Conservation (phyloP, 2,888 invertebrate genomes). For the Himalopsyche tibetana region DNA sequence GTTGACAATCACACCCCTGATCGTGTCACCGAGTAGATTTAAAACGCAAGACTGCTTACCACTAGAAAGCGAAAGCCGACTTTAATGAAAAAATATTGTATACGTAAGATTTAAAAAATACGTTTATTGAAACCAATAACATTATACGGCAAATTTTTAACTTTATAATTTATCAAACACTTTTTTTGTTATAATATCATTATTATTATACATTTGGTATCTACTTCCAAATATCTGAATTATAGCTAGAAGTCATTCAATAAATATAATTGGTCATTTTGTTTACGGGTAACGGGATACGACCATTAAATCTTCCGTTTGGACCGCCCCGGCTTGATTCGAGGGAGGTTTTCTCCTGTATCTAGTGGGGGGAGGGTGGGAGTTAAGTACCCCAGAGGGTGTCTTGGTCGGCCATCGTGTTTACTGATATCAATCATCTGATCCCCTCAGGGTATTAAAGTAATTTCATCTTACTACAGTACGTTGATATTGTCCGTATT, state of each 20-base stretch:
- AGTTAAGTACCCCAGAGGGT: slow-evolving; percentile 21
- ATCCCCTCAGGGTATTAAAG: slow-evolving; percentile 62
- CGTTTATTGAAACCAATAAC: too few relatives aligned
- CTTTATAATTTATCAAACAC: too few relatives aligned
- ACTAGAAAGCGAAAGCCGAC: too few relatives aligned
- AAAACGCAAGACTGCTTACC: too few relatives aligned
- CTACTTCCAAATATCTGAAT: slow-evolving; percentile 17
- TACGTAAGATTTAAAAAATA: too few relatives aligned
- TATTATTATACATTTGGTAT: too few relatives aligned
- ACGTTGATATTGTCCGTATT: slow-evolving; percentile 17
- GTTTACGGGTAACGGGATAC: slow-evolving; percentile 47
- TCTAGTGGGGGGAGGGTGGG: neutral
- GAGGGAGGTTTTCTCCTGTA: neutral
- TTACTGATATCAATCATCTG: slow-evolving; percentile 65
- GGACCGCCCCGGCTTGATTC: neutral
- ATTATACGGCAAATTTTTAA: too few relatives aligned
- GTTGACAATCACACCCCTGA: too few relatives aligned
- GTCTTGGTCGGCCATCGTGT: slow-evolving; percentile 51
- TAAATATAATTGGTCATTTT: slow-evolving; percentile 63
- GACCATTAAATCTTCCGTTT: slow-evolving; percentile 47
- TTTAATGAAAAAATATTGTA: too few relatives aligned
- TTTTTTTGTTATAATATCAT: too few relatives aligned
- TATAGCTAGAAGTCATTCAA: slow-evolving; percentile 58
- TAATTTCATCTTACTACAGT: slow-evolving; percentile 61
- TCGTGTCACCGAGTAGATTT: too few relatives aligned